Evolutionary conservation across 1,140 invertebrate genomes (phyloP).

Genomic region (Drosophila biarmipes): DNA sequence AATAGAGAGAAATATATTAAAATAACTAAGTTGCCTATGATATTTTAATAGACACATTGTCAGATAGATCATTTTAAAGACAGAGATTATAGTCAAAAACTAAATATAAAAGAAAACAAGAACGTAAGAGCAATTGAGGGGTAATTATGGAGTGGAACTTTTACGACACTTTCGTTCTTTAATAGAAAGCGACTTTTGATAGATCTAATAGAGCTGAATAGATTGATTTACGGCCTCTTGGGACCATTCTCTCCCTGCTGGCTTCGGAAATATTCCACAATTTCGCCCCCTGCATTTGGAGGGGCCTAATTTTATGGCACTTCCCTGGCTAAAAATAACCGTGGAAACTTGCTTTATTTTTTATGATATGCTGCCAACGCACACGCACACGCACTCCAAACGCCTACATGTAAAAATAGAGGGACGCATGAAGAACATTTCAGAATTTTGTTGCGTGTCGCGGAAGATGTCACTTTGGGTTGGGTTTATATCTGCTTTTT

Average conservation of each 20-base stretch:
- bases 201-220: conserved; percentile 7
- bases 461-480: conserved; percentile 45
- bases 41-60: too few species aligned
- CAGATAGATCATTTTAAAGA: too few species aligned
- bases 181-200: conserved; percentile 11
- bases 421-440: conserved; percentile 55
- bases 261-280: conserved; percentile 35
- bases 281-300: conserved; percentile 49
- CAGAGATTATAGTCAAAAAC: background rate
- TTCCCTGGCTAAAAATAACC: conserved; percentile 49
- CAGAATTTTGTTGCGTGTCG: conserved; percentile 36
- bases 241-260: background rate
- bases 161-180: conserved; percentile 16
- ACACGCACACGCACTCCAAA: conserved; percentile 22
- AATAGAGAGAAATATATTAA: too few species aligned
- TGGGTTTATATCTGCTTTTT: background rate
- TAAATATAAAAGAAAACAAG: background rate
- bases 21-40: too few species aligned
- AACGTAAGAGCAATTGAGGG: background rate
- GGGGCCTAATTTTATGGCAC: conserved; percentile 61
- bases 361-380: conserved; percentile 48
- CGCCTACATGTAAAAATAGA: conserved; percentile 72
- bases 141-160: background rate
- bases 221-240: conserved; percentile 21
- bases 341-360: conserved; percentile 46